Conservation (phyloP, 2,113 vertebrate species). For the Emberiza fucata region DNA sequence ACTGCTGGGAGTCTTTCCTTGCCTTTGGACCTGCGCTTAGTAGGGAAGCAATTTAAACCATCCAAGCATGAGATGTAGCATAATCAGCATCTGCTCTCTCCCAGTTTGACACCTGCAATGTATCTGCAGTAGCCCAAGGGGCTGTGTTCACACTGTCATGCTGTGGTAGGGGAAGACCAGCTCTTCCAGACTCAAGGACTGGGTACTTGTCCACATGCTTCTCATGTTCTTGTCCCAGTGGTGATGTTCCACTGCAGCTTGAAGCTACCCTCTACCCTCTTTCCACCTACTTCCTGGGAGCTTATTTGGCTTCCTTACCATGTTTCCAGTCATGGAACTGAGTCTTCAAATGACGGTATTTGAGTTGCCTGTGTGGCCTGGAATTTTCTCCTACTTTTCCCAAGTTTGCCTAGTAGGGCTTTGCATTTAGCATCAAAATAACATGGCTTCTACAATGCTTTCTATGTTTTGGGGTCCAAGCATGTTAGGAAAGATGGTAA, state of each 20-base stretch:
- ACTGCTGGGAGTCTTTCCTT: not conserved
- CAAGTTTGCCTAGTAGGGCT: not conserved
- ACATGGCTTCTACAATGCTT: not conserved
- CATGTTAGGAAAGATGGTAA: not conserved
- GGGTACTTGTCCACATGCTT: not conserved
- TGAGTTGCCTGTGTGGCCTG: not conserved
- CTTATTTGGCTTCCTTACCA: not conserved
- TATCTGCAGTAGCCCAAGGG: not conserved
- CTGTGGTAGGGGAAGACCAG: not conserved
- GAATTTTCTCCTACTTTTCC: not conserved
- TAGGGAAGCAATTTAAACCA: conserved; percentile 13
- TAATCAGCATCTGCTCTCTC: not conserved
- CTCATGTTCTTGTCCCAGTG: not conserved
- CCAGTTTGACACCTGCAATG: not conserved
- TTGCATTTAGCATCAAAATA: not conserved
- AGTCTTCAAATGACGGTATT: not conserved
- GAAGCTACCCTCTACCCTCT: not conserved
- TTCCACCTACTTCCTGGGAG: not conserved
- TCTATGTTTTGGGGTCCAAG: not conserved
- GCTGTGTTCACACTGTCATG: not conserved
- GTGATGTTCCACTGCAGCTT: not conserved
- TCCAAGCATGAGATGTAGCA: not conserved
- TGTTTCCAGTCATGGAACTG: not conserved
- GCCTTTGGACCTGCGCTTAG: not conserved
- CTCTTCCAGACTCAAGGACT: not conserved